Conservation (phyloP, 2,113 vertebrate species). For the Parus major region DNA sequence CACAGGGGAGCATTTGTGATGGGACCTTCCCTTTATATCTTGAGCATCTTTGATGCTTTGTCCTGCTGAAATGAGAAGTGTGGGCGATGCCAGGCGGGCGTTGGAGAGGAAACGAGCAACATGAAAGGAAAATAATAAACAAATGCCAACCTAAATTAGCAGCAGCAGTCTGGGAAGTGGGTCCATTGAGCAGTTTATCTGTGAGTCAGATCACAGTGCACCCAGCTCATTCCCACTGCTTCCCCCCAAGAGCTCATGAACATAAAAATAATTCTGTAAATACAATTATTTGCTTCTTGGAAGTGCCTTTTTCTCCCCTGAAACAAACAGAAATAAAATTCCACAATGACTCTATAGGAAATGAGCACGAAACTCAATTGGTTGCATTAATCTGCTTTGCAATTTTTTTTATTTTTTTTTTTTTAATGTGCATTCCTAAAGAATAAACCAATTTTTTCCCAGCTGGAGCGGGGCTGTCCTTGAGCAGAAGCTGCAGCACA, state of each 20-base stretch:
- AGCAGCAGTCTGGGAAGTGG: not conserved
- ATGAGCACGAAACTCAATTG: not conserved
- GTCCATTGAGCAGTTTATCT: constrained; percentile 1
- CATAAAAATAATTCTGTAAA: not conserved
- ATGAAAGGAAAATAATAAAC: not conserved
- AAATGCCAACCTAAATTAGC: not conserved
- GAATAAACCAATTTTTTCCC: not conserved
- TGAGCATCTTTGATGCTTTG: not conserved
- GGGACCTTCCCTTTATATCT: not conserved
- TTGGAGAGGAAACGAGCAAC: not conserved
- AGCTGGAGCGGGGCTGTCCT: not conserved
- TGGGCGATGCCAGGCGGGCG: not conserved
- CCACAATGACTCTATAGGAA: not conserved
- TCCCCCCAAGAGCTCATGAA: not conserved
- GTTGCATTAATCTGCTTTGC: not conserved
- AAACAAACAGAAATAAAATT: not conserved
- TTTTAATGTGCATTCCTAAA: not conserved
- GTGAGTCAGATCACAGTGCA: not conserved
- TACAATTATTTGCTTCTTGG: not conserved
- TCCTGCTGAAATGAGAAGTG: not conserved
- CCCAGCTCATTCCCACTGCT: not conserved
- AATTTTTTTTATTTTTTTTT: not conserved
- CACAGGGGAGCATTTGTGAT: not conserved
- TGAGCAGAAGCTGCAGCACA: not conserved
- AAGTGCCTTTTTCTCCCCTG: not conserved